Percentiles rank a stretch among this genome's conserved stretches.
Evolutionary conservation across 1,140 invertebrate species (phyloP).

Genomic region (Pseudachorutes palmiensis): DNA sequence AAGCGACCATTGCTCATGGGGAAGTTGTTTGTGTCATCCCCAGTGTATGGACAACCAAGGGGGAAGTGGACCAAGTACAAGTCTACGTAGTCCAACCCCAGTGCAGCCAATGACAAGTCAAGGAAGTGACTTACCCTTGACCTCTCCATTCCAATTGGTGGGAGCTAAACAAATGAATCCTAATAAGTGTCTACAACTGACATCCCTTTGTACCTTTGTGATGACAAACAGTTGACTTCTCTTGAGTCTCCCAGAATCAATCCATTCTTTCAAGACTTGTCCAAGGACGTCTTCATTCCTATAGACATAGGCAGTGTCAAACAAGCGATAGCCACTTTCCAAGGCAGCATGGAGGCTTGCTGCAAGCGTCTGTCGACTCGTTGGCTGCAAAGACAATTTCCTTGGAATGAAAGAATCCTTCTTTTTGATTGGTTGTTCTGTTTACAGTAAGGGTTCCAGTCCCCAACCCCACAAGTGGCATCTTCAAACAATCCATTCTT

Average conservation of each 20-base stretch:
- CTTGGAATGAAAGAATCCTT: no score
- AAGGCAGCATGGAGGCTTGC: slow-evolving; percentile 16
- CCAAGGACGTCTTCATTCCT: slow-evolving; percentile 43
- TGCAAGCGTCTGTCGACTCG: neutral
- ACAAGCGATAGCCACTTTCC: slow-evolving; percentile 41
- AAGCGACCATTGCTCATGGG: slow-evolving; percentile 12
- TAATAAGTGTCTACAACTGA: neutral
- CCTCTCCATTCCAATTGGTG: slow-evolving; percentile 44
- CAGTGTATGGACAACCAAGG: slow-evolving; percentile 45
- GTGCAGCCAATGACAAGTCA: slow-evolving; percentile 58
- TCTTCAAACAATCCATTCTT: no score
- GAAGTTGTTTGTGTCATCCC: neutral
- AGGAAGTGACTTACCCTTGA: slow-evolving; percentile 62
- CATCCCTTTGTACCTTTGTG: slow-evolving; percentile 38
- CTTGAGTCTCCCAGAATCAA: slow-evolving; percentile 40
- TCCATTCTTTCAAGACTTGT: slow-evolving; percentile 39
- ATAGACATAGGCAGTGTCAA: slow-evolving; percentile 42
- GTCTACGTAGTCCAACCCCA: slow-evolving; percentile 71
- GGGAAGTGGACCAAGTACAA: slow-evolving; percentile 76
- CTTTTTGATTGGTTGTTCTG: no score
- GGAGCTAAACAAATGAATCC: slow-evolving; percentile 29
- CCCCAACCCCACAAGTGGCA: no score
- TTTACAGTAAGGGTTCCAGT: neutral
- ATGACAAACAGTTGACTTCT: slow-evolving; percentile 44
- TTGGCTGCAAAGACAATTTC: neutral